phyloP scores from a whole-genome alignment of 2,888 invertebrate species.

The Ashinkailepas kermadecensis region DNA sequence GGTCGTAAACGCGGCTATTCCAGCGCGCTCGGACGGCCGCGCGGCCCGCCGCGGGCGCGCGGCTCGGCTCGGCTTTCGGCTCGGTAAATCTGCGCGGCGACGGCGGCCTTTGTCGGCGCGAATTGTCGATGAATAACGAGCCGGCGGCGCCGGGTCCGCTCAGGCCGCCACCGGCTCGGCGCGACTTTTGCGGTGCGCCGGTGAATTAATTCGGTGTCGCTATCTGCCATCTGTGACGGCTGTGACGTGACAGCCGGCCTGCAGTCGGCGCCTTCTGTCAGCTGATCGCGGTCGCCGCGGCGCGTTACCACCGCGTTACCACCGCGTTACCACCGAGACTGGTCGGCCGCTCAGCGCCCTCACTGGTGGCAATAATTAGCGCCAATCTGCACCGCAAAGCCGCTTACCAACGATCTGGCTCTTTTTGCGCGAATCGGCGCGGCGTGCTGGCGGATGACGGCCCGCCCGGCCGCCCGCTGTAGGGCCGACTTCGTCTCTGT shows the following conservation, averaged over 20 bases:
- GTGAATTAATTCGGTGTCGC: not conserved
- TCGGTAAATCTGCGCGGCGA: not conserved
- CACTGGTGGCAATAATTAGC: not conserved
- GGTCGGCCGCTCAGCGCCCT: not conserved
- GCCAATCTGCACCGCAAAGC: not conserved
- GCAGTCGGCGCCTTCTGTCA: no score
- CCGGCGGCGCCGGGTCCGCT: not conserved
- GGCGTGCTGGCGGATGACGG: not conserved
- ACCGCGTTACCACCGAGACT: no score
- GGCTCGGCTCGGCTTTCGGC: not conserved
- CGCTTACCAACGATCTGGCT: not conserved
- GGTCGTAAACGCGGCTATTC: conserved; percentile 10
- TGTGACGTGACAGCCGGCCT: no score
- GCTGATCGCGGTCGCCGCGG: no score
- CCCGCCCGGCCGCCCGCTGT: not conserved
- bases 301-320: no score
- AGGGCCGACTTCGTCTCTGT: not conserved
- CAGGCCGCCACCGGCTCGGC: not conserved
- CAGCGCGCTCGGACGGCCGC: not conserved
- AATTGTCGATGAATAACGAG: not conserved
- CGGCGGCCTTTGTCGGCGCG: not conserved
- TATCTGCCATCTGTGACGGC: not conserved
- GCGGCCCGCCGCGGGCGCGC: not conserved
- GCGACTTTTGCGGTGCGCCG: not conserved
- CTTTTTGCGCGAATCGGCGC: not conserved